Conservation (phyloP, 2,113 vertebrate species). For the Mormyrus lacerda region DNA sequence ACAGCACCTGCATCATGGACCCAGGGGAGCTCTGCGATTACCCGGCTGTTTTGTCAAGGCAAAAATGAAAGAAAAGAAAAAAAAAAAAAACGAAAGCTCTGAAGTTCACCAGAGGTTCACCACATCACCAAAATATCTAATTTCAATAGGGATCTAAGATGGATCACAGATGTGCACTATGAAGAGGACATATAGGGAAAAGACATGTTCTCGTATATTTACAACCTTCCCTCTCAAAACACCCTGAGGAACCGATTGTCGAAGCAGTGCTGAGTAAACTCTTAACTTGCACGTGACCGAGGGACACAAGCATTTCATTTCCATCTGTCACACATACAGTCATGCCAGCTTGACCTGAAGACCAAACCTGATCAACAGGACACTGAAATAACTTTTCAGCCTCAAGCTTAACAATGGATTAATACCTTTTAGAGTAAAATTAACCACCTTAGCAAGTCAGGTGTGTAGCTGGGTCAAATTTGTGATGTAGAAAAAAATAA, state of each 20-base stretch:
- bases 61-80: background rate
- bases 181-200: slow-evolving; percentile 7
- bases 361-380: background rate
- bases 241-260: background rate
- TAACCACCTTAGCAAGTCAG: background rate
- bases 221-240: background rate
- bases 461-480: background rate
- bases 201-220: background rate
- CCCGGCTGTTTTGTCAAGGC: background rate
- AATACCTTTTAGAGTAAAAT: background rate
- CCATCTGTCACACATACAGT: background rate
- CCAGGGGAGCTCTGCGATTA: background rate
- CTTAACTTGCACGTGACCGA: background rate
- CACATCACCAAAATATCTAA: background rate
- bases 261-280: background rate
- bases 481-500: background rate
- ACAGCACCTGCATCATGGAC: background rate
- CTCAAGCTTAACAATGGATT: background rate
- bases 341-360: background rate
- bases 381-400: background rate
- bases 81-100: background rate
- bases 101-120: background rate
- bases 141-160: background rate
- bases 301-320: background rate
- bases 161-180: slow-evolving; percentile 37